phyloP scores from a whole-genome alignment of 2,888 invertebrate genomes.

The Parascotia fuliginaria region DNA sequence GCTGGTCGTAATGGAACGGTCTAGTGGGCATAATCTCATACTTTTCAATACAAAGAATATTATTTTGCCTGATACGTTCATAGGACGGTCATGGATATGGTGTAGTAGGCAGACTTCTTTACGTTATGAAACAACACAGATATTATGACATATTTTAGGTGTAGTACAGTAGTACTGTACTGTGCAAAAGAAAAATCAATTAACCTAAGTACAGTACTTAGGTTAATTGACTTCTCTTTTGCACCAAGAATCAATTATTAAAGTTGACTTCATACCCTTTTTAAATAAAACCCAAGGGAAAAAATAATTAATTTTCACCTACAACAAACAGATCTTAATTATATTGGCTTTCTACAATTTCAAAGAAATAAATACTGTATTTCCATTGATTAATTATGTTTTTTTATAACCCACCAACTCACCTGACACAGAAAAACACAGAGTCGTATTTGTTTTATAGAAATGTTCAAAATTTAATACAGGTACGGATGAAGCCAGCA shows the following conservation, averaged over 20 bases:
- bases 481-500: conserved; percentile 2
- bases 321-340: neutral
- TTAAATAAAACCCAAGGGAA: neutral
- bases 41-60: no score
- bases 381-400: conserved; percentile 11
- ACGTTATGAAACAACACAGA: no score
- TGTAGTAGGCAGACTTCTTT: no score
- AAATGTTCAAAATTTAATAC: neutral
- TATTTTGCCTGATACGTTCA: no score
- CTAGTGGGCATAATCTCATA: no score
- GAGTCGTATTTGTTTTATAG: neutral
- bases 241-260: neutral
- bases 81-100: no score
- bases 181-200: no score
- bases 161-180: no score
- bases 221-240: neutral
- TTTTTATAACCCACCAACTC: neutral
- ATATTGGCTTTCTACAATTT: neutral
- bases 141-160: no score
- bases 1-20: no score
- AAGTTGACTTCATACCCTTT: neutral
- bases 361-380: conserved; percentile 7
- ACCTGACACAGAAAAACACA: conserved; percentile 1
- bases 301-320: neutral
- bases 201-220: no score